A percentile compares a stretch with the other conserved stretches of the same genome.
These are phyloP conservation scores for Cavia porcellus DNA, from an alignment of 2,113 vertebrate species.

Conservation along the genomic window DNA sequence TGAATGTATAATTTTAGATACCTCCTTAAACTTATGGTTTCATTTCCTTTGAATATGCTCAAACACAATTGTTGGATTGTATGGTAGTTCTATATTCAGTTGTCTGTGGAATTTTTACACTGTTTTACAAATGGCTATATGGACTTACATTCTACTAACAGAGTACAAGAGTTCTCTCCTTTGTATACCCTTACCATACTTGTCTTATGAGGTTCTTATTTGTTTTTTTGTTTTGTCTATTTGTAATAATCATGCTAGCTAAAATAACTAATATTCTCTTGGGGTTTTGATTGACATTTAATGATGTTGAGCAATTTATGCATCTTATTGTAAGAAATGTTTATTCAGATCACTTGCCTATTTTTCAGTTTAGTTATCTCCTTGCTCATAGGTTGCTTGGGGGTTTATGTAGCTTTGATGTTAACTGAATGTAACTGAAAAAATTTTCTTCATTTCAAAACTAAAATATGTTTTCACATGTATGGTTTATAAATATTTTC, in stretches of 20 bases:
- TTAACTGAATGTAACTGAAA: not conserved
- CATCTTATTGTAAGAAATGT: too few relatives aligned
- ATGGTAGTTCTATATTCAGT: not conserved
- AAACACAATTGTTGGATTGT: not conserved
- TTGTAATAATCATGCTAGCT: too few relatives aligned
- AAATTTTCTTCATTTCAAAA: too few relatives aligned
- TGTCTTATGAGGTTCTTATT: not conserved
- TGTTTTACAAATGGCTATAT: not conserved
- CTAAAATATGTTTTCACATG: not conserved
- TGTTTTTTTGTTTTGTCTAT: not conserved
- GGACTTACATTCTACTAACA: not conserved
- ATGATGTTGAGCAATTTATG: not conserved
- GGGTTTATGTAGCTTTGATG: too few relatives aligned
- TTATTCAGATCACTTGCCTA: not conserved
- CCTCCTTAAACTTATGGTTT: not conserved
- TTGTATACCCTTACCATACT: not conserved
- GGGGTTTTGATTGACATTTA: not conserved
- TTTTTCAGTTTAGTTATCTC: not conserved
- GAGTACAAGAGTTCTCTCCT: too few relatives aligned
- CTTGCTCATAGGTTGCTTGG: too few relatives aligned
- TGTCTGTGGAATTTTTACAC: not conserved
- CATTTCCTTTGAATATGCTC: not conserved
- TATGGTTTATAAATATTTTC: not conserved
- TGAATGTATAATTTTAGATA: not conserved
- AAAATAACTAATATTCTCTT: not conserved